A percentile compares a stretch with the other conserved stretches of the same genome.
phyloP scores from a whole-genome alignment of 2,888 invertebrate species.

The Linnaemya tessellans region DNA sequence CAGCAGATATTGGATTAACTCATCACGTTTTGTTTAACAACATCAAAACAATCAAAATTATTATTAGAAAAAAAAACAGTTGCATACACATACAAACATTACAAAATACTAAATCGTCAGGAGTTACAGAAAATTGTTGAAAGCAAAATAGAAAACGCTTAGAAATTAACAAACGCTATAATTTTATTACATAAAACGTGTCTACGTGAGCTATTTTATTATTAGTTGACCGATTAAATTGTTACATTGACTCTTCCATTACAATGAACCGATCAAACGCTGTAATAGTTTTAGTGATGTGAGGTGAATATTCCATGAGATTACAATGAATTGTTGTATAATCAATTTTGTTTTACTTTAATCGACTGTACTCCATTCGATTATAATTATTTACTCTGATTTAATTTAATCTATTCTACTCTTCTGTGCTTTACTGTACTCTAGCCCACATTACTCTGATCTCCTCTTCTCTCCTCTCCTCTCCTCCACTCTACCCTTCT shows the following conservation, averaged over 20 bases:
- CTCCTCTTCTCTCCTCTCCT: no score
- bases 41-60: conserved; percentile 33
- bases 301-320: background rate
- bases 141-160: conserved; percentile 17
- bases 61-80: background rate
- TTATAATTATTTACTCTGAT: background rate
- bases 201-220: conserved; percentile 55
- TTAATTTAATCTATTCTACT: background rate
- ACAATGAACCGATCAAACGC: background rate
- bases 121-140: conserved; percentile 6
- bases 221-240: conserved; percentile 47
- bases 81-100: background rate
- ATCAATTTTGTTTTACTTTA: no score
- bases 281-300: background rate
- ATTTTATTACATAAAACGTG: conserved; percentile 71
- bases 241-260: conserved; percentile 60
- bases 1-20: conserved; percentile 13
- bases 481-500: background rate
- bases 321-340: background rate
- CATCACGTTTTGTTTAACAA: conserved; percentile 60
- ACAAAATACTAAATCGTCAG: background rate
- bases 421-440: background rate
- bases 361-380: no score
- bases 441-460: no score
- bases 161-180: conserved; percentile 50